These are phyloP conservation scores for Distichodus sexfasciatus DNA, from an alignment of 2,797 vertebrate species.

Conservation along the genomic window DNA sequence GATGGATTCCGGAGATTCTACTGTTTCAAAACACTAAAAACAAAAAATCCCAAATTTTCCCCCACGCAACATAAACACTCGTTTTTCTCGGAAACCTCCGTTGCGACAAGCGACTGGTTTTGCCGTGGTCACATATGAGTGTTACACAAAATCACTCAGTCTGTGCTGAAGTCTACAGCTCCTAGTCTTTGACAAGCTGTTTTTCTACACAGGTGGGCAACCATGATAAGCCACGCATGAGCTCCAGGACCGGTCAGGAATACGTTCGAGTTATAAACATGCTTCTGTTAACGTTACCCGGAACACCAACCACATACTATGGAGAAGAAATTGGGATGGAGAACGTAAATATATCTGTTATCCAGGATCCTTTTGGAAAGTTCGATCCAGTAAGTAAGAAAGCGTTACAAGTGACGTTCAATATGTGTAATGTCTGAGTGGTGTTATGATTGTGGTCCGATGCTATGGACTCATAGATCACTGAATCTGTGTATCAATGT, in stretches of 20 bases:
- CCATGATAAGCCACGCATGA: slow-evolving; percentile 80
- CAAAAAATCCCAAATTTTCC: no score
- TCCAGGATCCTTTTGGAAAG: slow-evolving; percentile 67
- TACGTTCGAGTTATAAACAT: slow-evolving; percentile 85
- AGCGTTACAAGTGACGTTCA: background rate
- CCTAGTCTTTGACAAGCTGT: no score
- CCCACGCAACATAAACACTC: no score
- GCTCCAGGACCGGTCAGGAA: slow-evolving; percentile 76
- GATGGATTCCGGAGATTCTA: no score
- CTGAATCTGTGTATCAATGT: background rate
- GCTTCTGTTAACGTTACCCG: slow-evolving; percentile 92
- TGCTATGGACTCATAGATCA: no score
- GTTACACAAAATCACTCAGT: no score
- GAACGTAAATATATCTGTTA: slow-evolving; percentile 72
- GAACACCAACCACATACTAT: slow-evolving; percentile 92
- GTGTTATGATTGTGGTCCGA: no score
- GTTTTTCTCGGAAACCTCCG: no score
- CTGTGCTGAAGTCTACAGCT: no score
- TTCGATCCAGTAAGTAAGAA: slow-evolving; percentile 63
- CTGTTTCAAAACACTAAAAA: no score
- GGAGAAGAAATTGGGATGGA: slow-evolving; percentile 98
- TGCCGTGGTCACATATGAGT: no score
- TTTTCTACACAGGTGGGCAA: slow-evolving; percentile 79
- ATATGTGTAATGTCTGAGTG: background rate
- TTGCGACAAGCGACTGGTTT: no score